Evolutionary conservation across 2,113 vertebrate genomes (phyloP), one percentile per base, ranked within the genome.

Genomic region (Centropristis striata): DNA sequence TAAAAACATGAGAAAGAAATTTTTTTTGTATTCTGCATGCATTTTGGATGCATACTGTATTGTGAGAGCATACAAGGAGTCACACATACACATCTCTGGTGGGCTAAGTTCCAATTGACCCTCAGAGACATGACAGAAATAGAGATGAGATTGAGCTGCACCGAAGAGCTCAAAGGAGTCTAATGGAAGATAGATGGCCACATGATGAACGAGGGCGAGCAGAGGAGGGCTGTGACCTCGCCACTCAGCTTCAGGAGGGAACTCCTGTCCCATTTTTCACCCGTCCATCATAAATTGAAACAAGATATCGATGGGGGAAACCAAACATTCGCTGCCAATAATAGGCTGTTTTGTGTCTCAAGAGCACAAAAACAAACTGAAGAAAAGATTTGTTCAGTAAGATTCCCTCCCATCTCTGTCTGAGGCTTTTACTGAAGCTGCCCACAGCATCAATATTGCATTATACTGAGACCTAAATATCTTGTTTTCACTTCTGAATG

Each of bases 361-460:
- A 0, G 11, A 32, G 57, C 14, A 39, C 27, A 57, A 61, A 71
- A 77, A 69, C 28, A 51, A 67, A 57, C 23, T 37, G 39, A 4
- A 51, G 2, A 51, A 57, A 58, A 53, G 21, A 75, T 57, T 58
- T 11, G 55, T 51, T 63, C 23, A 3, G 14, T 27, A 32, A 50
- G 27, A 67, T 51, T 75, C 47, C 47, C 65, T 80, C 51, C 72
- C 74, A 70, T 80, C 55, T 86, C 44, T 72, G 60, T 86, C 27
- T 57, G 61, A 59, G 51, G 41, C 77, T 66, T 82, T 88, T 75
- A 71, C 57, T 74, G 13, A 10, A 63, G 65, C 65, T 78, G 73
- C 78, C 46, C 64, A 74, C 47, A 53, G 42, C 81, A 86, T 88
- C 37, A 83, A 90, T 80, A 86, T 78, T 85, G 61, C 70, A 83